These are phyloP conservation scores for Vulpes ferrilata DNA, from an alignment of 2,113 vertebrate species.

Conservation along the genomic window DNA sequence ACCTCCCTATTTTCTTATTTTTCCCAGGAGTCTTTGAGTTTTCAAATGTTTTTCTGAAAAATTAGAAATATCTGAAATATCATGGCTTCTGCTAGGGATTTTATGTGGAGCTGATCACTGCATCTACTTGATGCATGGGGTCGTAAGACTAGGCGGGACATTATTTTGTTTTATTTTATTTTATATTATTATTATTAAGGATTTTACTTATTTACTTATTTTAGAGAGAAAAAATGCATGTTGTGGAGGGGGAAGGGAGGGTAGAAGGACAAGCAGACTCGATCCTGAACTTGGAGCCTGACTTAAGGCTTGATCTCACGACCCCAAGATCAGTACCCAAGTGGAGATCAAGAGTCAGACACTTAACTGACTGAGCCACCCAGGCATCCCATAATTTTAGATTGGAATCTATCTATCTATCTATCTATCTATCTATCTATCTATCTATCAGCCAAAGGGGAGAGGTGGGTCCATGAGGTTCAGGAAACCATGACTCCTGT, in stretches of 20 bases:
- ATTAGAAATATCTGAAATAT: background rate
- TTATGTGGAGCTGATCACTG: background rate
- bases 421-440: too few relatives aligned
- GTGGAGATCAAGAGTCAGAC: background rate
- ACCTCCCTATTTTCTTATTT: background rate
- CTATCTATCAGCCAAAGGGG: background rate
- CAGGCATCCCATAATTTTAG: background rate
- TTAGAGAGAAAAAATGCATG: background rate
- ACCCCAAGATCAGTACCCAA: background rate
- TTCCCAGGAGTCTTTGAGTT: background rate
- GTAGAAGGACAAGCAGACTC: background rate
- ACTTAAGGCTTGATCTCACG: background rate
- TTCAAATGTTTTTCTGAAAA: background rate
- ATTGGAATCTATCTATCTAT: too few relatives aligned
- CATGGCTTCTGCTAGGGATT: background rate
- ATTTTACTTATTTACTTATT: background rate
- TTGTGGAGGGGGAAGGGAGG: background rate
- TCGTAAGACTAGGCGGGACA: background rate
- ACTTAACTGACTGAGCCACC: too few relatives aligned
- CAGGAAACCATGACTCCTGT: background rate
- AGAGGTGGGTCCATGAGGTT: background rate
- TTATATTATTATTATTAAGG: background rate
- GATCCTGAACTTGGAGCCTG: rapidly evolving
- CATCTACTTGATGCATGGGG: background rate
- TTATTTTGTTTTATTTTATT: background rate